Evolutionary conservation across 1,140 invertebrate genomes (phyloP).

Genomic region (Pantala flavescens): DNA sequence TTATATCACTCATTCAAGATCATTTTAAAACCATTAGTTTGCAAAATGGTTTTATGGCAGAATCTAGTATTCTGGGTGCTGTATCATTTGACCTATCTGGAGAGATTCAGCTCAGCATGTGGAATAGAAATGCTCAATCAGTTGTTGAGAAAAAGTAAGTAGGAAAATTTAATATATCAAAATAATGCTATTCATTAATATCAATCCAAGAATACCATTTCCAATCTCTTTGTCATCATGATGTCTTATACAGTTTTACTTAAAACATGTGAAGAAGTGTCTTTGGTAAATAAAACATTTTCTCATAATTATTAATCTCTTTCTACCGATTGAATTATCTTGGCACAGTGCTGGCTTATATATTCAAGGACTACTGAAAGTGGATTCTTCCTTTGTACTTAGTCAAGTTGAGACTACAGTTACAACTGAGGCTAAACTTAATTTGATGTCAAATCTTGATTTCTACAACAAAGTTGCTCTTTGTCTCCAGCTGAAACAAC

Average conservation of each 20-base stretch:
- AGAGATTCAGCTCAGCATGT: conserved; percentile 72
- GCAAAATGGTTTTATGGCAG: conserved; percentile 60
- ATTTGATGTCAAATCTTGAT: conserved; percentile 65
- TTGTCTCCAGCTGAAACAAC: conserved; percentile 69
- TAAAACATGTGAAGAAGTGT: too few relatives aligned
- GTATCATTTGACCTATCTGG: conserved; percentile 75
- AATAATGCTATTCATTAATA: too few relatives aligned
- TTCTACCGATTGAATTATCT: too few relatives aligned
- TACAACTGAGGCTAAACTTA: conserved; percentile 57
- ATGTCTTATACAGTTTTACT: too few relatives aligned
- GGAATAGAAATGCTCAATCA: conserved; percentile 77
- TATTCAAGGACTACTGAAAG: conserved; percentile 51
- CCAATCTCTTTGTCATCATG: conserved; percentile 13
- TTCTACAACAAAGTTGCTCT: conserved; percentile 66
- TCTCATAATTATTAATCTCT: too few relatives aligned
- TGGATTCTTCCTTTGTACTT: conserved; percentile 56
- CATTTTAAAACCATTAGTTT: conserved; percentile 57
- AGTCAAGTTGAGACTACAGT: conserved; percentile 59
- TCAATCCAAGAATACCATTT: neutral
- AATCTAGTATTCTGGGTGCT: conserved; percentile 56
- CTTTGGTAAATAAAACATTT: too few relatives aligned
- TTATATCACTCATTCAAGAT: conserved; percentile 61
- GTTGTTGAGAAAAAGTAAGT: conserved; percentile 62
- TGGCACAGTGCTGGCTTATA: conserved; percentile 52
- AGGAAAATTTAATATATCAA: too few relatives aligned